phyloP scores from a whole-genome alignment of 2,113 vertebrate species.

The Ptilorrhoa leucosticta region DNA sequence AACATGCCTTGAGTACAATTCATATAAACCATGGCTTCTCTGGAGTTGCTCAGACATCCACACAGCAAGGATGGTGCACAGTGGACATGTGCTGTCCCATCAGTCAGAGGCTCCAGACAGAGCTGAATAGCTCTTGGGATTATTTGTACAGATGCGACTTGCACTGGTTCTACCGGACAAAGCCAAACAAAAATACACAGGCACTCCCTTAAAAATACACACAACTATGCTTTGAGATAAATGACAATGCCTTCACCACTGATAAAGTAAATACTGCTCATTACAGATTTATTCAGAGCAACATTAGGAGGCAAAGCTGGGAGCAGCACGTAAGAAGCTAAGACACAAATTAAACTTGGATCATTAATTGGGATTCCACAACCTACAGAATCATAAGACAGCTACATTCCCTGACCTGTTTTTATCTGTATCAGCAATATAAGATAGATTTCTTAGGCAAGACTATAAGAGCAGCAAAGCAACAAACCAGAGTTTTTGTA shows the following conservation, averaged over 20 bases:
- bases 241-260: background rate
- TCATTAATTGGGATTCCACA: background rate
- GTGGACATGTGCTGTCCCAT: background rate
- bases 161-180: background rate
- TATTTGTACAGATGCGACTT: background rate
- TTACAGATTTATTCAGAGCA: background rate
- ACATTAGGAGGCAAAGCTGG: background rate
- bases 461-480: background rate
- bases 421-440: background rate
- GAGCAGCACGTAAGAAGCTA: background rate
- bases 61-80: background rate
- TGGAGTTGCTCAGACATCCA: background rate
- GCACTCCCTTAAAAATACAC: background rate
- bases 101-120: background rate
- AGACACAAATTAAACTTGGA: background rate
- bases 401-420: background rate
- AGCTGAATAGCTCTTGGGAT: background rate
- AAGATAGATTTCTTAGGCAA: background rate
- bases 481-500: background rate
- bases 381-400: background rate
- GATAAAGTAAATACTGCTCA: background rate
- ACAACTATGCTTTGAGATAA: background rate
- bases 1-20: background rate
- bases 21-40: background rate
- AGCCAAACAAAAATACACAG: background rate